Evolutionary conservation across 2,888 invertebrate genomes (phyloP).

Genomic region (Oegoconia quadripuncta): DNA sequence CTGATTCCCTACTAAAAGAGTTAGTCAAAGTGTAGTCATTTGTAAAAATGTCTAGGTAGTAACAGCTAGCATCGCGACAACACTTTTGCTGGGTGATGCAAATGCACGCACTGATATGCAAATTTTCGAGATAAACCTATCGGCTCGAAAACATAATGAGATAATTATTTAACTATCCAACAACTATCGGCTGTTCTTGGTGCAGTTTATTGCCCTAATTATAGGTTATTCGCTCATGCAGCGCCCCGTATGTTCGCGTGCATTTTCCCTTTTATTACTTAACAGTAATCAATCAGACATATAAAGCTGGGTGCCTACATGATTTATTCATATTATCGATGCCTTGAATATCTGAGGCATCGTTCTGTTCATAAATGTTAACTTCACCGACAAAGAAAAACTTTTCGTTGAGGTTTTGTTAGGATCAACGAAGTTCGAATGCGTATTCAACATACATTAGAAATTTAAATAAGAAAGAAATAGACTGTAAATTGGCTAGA

Average conservation of each 20-base stretch:
- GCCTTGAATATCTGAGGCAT: no score
- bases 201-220: conserved; percentile 70
- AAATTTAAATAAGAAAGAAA: no score
- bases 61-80: conserved; percentile 3
- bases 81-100: conserved; percentile 28
- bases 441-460: no score
- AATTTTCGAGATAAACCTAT: conserved; percentile 50
- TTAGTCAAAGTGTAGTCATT: neutral
- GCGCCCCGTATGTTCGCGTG: conserved; percentile 34
- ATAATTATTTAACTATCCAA: conserved; percentile 61
- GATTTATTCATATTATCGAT: neutral
- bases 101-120: conserved; percentile 44
- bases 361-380: no score
- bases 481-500: no score
- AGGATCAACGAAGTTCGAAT: no score
- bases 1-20: no score
- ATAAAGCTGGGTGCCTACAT: no score
- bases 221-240: conserved; percentile 62
- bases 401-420: no score
- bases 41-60: neutral
- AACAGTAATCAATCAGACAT: neutral
- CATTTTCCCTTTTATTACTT: conserved; percentile 20
- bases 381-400: no score
- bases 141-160: conserved; percentile 55
- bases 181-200: conserved; percentile 62